A percentile compares a stretch with the other conserved stretches of the same genome.
Conservation (phyloP, 2,113 vertebrate genomes). For the Pithys albifrons region DNA sequence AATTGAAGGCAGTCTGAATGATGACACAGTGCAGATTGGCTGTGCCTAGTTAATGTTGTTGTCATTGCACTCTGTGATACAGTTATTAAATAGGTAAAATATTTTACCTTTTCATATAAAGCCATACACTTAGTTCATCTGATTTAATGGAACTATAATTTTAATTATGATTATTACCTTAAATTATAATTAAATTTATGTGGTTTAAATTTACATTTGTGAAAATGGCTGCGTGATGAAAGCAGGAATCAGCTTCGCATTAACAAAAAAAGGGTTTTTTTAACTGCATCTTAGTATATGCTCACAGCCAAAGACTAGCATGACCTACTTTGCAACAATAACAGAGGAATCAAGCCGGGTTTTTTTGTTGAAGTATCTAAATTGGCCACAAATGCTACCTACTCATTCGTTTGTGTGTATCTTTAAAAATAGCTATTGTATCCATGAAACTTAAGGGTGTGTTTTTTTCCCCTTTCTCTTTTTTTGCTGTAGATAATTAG, state of each 20-base stretch:
- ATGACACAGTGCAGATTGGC: conserved; percentile 41
- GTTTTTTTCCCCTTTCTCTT: background rate
- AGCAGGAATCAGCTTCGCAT: conserved; percentile 79
- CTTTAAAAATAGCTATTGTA: conserved; percentile 68
- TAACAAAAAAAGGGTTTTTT: conserved; percentile 76
- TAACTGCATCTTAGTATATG: conserved; percentile 75
- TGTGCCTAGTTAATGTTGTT: conserved; percentile 74
- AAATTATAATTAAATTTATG: conserved; percentile 84
- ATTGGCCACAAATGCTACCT: conserved; percentile 73
- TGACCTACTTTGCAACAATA: conserved; percentile 80
- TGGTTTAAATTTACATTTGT: conserved; percentile 82
- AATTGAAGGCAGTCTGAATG: conserved; percentile 50
- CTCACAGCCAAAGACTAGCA: conserved; percentile 74
- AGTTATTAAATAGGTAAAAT: conserved; percentile 81
- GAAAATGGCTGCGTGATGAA: conserved; percentile 78
- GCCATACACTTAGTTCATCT: conserved; percentile 76
- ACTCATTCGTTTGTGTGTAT: conserved; percentile 59
- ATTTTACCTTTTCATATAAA: conserved; percentile 76
- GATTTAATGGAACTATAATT: conserved; percentile 81
- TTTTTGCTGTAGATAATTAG: conserved; percentile 93
- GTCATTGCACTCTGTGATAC: conserved; percentile 75
- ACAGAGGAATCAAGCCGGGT: conserved; percentile 72
- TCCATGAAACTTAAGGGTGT: conserved; percentile 62
- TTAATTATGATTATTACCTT: conserved; percentile 84
- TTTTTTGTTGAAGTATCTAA: conserved; percentile 73